Base-by-base conservation (phyloP, 2,113 vertebrate species). In the Chamaetylas fuelleborni region DNA sequence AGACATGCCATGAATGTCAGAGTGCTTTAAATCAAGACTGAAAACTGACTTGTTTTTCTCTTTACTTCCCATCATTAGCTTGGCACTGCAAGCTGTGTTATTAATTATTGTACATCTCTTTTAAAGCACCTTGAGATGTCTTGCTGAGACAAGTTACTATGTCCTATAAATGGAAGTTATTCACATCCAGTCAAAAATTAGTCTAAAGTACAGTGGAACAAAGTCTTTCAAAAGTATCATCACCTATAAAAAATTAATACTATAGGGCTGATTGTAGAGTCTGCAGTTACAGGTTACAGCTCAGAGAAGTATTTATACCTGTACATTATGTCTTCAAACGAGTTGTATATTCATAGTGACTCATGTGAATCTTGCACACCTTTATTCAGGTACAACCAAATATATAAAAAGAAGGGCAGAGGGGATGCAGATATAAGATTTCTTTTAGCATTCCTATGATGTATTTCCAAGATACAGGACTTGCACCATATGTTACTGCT, bases 71-170 rank as follows among this genome's bases (percentile, higher is more conserved):
- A 78, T 86, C 67, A 95, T 93, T 90, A 93, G 9, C 40, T 92
- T 92, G 80, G 86, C 86, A 84, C 33, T 62, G 51, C 47, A 93
- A 93, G 24, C 43, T 95, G 56, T 78, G 69, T 84, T 93, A 93
- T 91, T 94, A 94, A 94, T 89, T 95, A 95, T 66, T 88, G 56
- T 64, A 78, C 57, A 66, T 73, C 34, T 78, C 34, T 74, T 78
- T 53, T 84, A 91, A 93, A 92, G n/a, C 76, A 95, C 91, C 92
- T 97, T 93, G 92, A 94, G 40, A 81, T 78, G 48, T 76, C 91
- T 91, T 86, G 65, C 60, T 84, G 83, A 90, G 60, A 40, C 86
- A 92, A 84, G 60, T 38, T 86, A 81, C 34, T 51, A 11, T 71
- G 67, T 71, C 34, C 86, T 92, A 34, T 86, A 93, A 92, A 81